Evolutionary conservation across 2,888 invertebrate species (phyloP), one percentile per base, ranked within the genome.

Genomic region (Enchytraeus crypticus): DNA sequence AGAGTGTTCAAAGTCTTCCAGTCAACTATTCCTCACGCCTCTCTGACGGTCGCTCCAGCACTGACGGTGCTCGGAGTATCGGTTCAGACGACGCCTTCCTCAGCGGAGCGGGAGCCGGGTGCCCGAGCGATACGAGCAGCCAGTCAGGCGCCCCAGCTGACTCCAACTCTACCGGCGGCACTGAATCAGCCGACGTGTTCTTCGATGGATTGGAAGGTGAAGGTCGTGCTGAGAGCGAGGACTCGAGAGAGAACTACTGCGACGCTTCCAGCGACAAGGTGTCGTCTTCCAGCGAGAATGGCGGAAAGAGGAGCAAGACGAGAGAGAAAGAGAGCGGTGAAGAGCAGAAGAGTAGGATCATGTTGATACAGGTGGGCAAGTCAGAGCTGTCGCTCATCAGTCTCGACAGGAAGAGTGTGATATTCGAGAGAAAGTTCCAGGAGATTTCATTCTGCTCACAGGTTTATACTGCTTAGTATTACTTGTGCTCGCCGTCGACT

Each of bases 381-480:
- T 84, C 86, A 29, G 92, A 95, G 76, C 82, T 96, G 14, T 85
- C 91, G 51, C 84, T 96, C 4, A 92, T 96, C 67, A 92, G 92
- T 71, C 91, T 92, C 0, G 93, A 95, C 75, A 84, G 90, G 61
- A 96, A 96, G 73, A 88, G 89, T 71, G 87, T 91, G 14, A 82
- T 95, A 5, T 83, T 95, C 5, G 89, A 91, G 72, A 88, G 92
- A 67, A 87, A 87, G 51, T 87, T 95, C 73, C 88, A 86, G 72
- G 92, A 95, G 73, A 88, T 96, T 14, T 87, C 89, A 1, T 88
- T 88, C 68, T 92, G 92, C 70, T 87, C 90, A 2, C 86, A 90
- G 72, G 85, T 85, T 77, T 71, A 69, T 18, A 38, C 18, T n/a
- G n/a, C n/a, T n/a, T n/a, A n/a, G n/a, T n/a, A n/a, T n/a, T n/a